phyloP scores from a whole-genome alignment of 2,888 invertebrate genomes.

The Epinotia bilunana region DNA sequence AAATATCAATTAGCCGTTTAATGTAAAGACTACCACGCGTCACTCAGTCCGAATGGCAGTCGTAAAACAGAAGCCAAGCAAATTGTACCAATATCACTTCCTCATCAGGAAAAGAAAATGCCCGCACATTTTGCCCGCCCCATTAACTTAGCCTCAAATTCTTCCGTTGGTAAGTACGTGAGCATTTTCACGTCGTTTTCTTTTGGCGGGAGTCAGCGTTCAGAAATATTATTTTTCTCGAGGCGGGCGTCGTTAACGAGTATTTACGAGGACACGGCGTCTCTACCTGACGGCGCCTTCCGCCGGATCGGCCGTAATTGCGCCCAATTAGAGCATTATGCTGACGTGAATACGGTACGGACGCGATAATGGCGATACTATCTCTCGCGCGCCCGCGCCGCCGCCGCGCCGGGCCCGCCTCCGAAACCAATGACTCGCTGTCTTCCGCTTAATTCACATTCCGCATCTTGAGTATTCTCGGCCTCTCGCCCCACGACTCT shows the following conservation, averaged over 20 bases:
- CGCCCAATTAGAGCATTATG: slow-evolving; percentile 83
- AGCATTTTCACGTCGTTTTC: slow-evolving; percentile 73
- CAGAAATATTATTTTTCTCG: slow-evolving; percentile 81
- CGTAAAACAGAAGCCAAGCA: slow-evolving; percentile 54
- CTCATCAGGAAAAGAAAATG: slow-evolving; percentile 64
- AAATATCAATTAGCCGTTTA: slow-evolving; percentile 43
- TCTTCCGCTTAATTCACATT: slow-evolving; percentile 75
- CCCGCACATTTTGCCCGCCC: slow-evolving; percentile 65
- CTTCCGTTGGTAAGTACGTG: slow-evolving; percentile 70
- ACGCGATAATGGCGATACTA: slow-evolving; percentile 81
- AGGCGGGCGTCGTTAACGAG: slow-evolving; percentile 79
- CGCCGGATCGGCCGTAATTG: slow-evolving; percentile 80
- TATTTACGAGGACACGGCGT: slow-evolving; percentile 81
- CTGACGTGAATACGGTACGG: slow-evolving; percentile 82
- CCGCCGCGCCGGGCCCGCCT: slow-evolving; percentile 54
- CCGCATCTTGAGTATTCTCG: slow-evolving; percentile 57
- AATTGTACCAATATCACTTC: slow-evolving; percentile 68
- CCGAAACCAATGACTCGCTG: slow-evolving; percentile 69
- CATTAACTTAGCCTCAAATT: slow-evolving; percentile 74
- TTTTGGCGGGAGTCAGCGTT: slow-evolving; percentile 71
- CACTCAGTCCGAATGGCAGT: slow-evolving; percentile 48
- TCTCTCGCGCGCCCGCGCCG: slow-evolving; percentile 62
- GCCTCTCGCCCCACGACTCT: slow-evolving; percentile 64
- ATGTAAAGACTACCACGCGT: slow-evolving; percentile 37
- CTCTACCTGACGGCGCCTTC: slow-evolving; percentile 80